Base-by-base conservation (phyloP, 2,888 invertebrate genomes). In the Agrotis ipsilon region DNA sequence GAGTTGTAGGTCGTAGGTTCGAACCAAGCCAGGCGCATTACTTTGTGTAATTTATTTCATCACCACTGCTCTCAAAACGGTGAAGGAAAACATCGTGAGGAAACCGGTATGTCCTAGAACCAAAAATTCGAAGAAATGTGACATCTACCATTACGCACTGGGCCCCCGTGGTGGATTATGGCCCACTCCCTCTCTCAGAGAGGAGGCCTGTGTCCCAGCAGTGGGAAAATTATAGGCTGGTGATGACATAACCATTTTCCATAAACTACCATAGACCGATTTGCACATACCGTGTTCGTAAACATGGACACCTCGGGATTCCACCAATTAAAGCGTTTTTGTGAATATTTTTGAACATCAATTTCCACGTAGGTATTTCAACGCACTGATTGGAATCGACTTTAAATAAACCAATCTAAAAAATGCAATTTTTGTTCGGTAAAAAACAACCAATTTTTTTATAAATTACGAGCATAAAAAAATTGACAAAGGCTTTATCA, bases 361-460 rank as follows among this genome's bases (percentile, higher is more conserved):
- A 7, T 54, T 60, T 32, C 18, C 43, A 45, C 18, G 14, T 19
- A 27, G 11, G 39, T 32, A 49, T 54, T 60, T 49, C 32, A 1
- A 76, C 48, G 13, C 51, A 51, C 46, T 52, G 24, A 52, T 48
- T 58, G 14, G 24, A 45, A 1, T 24, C 46, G 4, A 58, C 14
- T 58, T 39, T n/a, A 21, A 61, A 43, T 3, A 79, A 46, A 46
- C 14, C 27, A 64, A 58, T 46, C 13, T 58, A 49, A 58, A 71
- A 60, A 49, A 3, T 7, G 6, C 18, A 54, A n/a, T 13, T 48
- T n/a, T 54, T 45, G 24, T 57, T 51, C 13, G 11, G 14, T 43
- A n/a, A 19, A 73, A 60, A n/a, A 0, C 11, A 16, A 43, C 11
- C 16, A 18, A 27, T 24, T 21, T 43, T 58, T 49, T 62, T 52